These are phyloP conservation scores for Meloe dianella DNA, from an alignment of 2,888 invertebrate genomes.

Conservation along the genomic window DNA sequence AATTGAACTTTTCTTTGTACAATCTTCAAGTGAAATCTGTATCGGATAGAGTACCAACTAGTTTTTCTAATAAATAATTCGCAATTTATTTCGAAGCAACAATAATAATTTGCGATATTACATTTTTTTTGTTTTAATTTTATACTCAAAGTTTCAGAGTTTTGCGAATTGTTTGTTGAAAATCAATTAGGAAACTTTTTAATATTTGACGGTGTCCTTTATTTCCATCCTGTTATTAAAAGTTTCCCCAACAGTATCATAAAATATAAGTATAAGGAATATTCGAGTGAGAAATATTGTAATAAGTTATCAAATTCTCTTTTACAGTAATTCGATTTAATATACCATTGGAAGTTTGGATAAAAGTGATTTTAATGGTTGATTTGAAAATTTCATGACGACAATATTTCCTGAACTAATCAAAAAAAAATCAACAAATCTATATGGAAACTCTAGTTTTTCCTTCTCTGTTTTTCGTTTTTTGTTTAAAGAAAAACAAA, in stretches of 20 bases:
- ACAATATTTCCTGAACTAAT: constrained; percentile 17
- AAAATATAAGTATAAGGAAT: constrained; percentile 32
- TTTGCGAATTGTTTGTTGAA: constrained; percentile 14
- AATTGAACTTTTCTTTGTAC: not conserved
- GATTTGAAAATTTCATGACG: constrained; percentile 29
- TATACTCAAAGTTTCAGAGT: not conserved
- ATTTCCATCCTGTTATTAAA: constrained; percentile 32
- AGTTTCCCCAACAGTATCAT: constrained; percentile 29
- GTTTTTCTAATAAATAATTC: constrained; percentile 22
- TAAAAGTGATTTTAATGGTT: constrained; percentile 34
- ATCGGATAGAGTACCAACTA: not conserved
- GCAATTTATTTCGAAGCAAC: constrained; percentile 28
- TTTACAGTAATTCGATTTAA: constrained; percentile 31
- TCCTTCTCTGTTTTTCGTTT: not conserved
- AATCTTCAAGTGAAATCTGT: not conserved
- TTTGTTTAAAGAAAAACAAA: not conserved
- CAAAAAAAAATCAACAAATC: constrained; percentile 8
- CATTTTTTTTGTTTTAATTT: not conserved
- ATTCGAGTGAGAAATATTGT: constrained; percentile 31
- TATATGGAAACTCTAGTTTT: constrained; percentile 11
- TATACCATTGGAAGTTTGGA: constrained; percentile 33
- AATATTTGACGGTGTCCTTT: constrained; percentile 32
- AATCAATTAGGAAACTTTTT: constrained; percentile 33
- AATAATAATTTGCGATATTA: constrained; percentile 14
- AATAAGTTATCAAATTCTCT: constrained; percentile 20